phyloP scores from a whole-genome alignment of 2,113 vertebrate genomes.

The Tor tambroides region DNA sequence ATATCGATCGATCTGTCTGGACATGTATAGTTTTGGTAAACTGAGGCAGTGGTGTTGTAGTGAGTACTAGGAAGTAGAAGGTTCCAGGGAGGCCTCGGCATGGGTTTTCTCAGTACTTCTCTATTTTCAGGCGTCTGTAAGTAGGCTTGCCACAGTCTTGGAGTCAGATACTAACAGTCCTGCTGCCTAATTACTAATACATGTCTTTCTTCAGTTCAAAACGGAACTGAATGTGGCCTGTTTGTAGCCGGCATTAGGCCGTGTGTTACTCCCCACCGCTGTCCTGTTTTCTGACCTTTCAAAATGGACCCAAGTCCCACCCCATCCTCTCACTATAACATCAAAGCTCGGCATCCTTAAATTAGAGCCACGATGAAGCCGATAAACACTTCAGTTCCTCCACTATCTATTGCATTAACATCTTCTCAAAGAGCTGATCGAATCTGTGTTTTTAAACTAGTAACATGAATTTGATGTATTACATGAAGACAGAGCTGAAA shows the following conservation, averaged over 20 bases:
- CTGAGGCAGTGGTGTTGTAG: neutral
- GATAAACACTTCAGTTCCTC: neutral
- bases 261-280: neutral
- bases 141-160: neutral
- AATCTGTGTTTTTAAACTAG: neutral
- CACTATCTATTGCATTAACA: neutral
- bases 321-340: neutral
- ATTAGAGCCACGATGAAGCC: neutral
- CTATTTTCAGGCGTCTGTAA: neutral
- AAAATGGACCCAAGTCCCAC: neutral
- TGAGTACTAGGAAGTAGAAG: neutral
- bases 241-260: neutral
- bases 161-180: neutral
- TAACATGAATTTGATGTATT: neutral
- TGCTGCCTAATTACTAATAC: neutral
- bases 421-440: neutral
- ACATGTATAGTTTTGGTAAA: neutral
- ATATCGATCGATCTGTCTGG: neutral
- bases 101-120: neutral
- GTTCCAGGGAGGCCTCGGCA: neutral
- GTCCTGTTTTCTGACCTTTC: conserved; percentile 26
- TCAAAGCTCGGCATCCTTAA: neutral
- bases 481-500: neutral
- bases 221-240: neutral
- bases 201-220: conserved; percentile 19